Conservation (phyloP, 1,140 invertebrate species). For the Drosophila lacertosa region DNA sequence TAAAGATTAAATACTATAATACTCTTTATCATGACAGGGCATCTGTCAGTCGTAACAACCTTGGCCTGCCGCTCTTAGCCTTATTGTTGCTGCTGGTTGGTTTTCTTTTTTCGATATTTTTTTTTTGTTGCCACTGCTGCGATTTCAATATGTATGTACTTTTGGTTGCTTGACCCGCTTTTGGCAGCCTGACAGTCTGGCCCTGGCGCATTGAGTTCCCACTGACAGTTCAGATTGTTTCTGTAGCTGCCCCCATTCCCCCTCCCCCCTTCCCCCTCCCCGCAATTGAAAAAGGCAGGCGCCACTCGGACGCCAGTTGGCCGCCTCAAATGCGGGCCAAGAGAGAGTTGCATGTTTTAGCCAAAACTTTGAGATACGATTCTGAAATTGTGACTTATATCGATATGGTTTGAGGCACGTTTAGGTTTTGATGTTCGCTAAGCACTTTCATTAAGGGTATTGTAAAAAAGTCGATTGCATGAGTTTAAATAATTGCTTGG, state of each 20-base stretch:
- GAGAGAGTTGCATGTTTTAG: conserved; percentile 4
- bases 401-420: not conserved
- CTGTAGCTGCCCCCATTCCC: conserved; percentile 36
- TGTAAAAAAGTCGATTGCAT: not conserved
- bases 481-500: no score
- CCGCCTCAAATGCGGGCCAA: conserved; percentile 31
- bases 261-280: no score
- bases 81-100: conserved; percentile 5
- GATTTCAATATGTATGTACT: conserved; percentile 46
- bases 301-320: conserved; percentile 51
- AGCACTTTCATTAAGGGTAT: not conserved
- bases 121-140: conserved; percentile 23
- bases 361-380: conserved; percentile 4
- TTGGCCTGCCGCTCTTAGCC: not conserved
- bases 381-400: conserved; percentile 2
- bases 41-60: not conserved
- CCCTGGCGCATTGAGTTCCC: conserved; percentile 52
- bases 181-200: conserved; percentile 59
- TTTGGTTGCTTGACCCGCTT: conserved; percentile 50
- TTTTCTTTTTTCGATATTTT: not conserved
- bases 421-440: not conserved
- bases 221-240: conserved; percentile 49
- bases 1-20: no score
- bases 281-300: conserved; percentile 46
- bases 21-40: not conserved